phyloP scores from a whole-genome alignment of 2,888 invertebrate genomes.

The Zaprionus lineosus region DNA sequence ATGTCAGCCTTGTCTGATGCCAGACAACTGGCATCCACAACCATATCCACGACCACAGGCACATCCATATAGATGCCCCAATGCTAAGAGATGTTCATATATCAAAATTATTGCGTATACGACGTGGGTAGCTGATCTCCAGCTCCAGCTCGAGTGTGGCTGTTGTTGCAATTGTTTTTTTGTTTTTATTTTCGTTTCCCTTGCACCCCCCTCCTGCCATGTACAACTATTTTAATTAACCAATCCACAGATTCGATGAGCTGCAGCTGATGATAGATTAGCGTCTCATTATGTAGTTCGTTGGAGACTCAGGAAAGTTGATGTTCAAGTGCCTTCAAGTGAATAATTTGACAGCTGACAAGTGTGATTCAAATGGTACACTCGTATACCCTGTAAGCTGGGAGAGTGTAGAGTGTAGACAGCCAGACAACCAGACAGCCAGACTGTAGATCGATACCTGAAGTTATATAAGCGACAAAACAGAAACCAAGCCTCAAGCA shows the following conservation, averaged over 20 bases:
- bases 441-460: too few relatives aligned
- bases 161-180: background rate
- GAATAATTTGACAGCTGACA: conserved; percentile 8
- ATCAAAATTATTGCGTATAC: conserved; percentile 46
- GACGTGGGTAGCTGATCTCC: conserved; percentile 19
- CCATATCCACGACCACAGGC: conserved; percentile 5
- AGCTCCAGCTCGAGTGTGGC: background rate
- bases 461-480: too few relatives aligned
- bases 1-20: conserved; percentile 55
- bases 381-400: conserved; percentile 9
- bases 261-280: conserved; percentile 28
- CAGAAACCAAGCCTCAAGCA: too few relatives aligned
- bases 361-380: background rate
- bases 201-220: too few relatives aligned
- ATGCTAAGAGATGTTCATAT: conserved; percentile 20
- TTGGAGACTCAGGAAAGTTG: conserved; percentile 24
- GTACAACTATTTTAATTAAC: background rate
- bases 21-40: conserved; percentile 31
- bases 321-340: conserved; percentile 26
- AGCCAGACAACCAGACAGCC: too few relatives aligned
- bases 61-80: conserved; percentile 7
- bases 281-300: conserved; percentile 33
- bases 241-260: conserved; percentile 8
- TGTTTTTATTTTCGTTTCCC: background rate
- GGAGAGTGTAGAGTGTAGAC: too few relatives aligned